Evolutionary conservation across 2,888 invertebrate genomes (phyloP).

Genomic region (Meta bourneti): DNA sequence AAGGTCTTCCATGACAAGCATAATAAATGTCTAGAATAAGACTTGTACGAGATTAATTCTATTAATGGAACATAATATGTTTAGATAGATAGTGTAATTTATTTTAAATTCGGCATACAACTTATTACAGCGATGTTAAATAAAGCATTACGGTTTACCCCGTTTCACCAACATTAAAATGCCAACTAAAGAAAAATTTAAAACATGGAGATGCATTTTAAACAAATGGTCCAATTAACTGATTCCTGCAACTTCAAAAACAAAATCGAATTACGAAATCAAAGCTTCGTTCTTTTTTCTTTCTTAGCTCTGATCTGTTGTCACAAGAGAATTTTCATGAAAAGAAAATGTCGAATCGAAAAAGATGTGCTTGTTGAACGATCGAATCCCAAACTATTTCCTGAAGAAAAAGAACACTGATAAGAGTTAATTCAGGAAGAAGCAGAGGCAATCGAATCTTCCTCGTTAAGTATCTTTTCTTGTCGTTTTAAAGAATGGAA

Average conservation of each 20-base stretch:
- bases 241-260: neutral
- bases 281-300: neutral
- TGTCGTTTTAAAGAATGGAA: neutral
- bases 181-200: neutral
- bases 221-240: neutral
- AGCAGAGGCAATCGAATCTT: neutral
- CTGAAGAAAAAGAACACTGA: neutral
- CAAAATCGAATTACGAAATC: conserved; percentile 1
- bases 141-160: too few species aligned
- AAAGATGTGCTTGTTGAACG: neutral
- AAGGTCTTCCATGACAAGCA: too few species aligned
- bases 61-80: too few species aligned
- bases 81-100: too few species aligned
- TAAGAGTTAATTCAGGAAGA: neutral
- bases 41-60: too few species aligned
- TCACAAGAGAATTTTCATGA: conserved; percentile 2
- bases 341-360: conserved; percentile 26
- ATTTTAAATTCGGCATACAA: too few species aligned
- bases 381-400: neutral
- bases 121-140: too few species aligned
- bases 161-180: too few species aligned
- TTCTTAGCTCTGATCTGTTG: conserved; percentile 23
- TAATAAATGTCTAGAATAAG: too few species aligned
- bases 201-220: neutral
- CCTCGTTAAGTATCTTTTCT: neutral